These are phyloP conservation scores for Allolobophora icterica DNA, from an alignment of 2,888 invertebrate genomes.

Conservation along the genomic window DNA sequence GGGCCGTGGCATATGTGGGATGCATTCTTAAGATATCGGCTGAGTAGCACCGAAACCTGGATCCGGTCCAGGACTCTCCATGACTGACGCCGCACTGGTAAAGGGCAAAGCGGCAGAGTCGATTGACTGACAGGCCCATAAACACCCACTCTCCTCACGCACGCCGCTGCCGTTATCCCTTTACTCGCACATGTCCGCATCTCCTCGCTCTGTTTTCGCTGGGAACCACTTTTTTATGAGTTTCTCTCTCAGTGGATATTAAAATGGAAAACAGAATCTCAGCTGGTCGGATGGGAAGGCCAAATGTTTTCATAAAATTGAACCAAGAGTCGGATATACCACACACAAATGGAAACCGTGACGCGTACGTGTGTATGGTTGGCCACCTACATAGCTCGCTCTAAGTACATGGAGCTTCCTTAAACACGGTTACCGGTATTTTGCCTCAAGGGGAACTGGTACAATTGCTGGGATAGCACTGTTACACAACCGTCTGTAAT, in stretches of 20 bases:
- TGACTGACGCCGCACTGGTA: background rate
- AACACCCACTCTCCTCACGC: conserved; percentile 17
- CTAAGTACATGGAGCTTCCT: background rate
- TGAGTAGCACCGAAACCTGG: conserved; percentile 11
- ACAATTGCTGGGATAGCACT: background rate
- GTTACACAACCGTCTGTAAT: background rate
- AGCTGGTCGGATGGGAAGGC: background rate
- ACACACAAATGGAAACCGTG: background rate
- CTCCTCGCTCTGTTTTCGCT: background rate
- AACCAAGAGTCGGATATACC: background rate
- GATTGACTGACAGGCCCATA: background rate
- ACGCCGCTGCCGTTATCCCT: background rate
- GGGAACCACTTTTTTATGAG: conserved; percentile 5
- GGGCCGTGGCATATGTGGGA: background rate
- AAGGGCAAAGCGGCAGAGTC: conserved; percentile 1
- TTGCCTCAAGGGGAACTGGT: background rate
- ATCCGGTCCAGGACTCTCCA: conserved; percentile 10
- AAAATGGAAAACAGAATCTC: conserved; percentile 9
- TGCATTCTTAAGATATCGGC: conserved; percentile 17
- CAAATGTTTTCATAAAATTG: background rate
- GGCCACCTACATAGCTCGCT: background rate
- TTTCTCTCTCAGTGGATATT: background rate
- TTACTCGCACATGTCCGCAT: background rate
- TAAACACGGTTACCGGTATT: conserved; percentile 1
- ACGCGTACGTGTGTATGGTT: background rate